Base-by-base conservation (phyloP, 2,797 vertebrate species). In the Aselliscus stoliczkanus region DNA sequence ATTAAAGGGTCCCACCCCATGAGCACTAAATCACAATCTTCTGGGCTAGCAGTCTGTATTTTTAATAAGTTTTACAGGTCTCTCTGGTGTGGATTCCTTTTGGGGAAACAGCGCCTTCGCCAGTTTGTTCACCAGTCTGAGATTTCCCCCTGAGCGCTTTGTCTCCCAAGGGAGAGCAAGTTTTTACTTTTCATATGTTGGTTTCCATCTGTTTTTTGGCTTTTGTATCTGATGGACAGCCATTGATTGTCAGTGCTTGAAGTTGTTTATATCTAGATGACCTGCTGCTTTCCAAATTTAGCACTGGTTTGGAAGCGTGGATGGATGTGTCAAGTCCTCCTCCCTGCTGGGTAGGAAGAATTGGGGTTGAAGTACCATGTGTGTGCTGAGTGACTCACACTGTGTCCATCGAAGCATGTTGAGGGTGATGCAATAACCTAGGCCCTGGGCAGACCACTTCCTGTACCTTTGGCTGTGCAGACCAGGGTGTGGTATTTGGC, bases 381-480 rank as follows among this genome's bases (percentile, higher is more conserved):
- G 29, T 34, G 58, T 37, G 44, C 39, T n/a, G 44, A 75, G 81
- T 94, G 95, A 97, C 82, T 96, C 94, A 94, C 77, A 44, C 77
- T 65, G 47, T 52, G 76, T 93, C 69, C 94, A 42, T 82, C 62
- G 23, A 67, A 85, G 77, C 58, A 0, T 58, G 56, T 10, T 42
- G 20, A 50, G 85, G 52, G 23, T 92, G 94, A 96, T 21, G 70
- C 90, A 91, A 54, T 54, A 42, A 2, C 58, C 81, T 8, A 1
- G 72, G 88, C 88, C 72, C 76, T 39, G 72, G 82, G 82, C 94
- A 96, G 93, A 96, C 96, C 93, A 88, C 91, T 96, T 97, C 97
- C 97, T 95, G 95, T 60, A 87, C 95, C 94, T 96, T 86, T 93
- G 95, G 95, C 81, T 94, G 18, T 15, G 1, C 73, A 62, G 95